Conservation (phyloP, 2,113 vertebrate species). For the Uropsilus gracilis region DNA sequence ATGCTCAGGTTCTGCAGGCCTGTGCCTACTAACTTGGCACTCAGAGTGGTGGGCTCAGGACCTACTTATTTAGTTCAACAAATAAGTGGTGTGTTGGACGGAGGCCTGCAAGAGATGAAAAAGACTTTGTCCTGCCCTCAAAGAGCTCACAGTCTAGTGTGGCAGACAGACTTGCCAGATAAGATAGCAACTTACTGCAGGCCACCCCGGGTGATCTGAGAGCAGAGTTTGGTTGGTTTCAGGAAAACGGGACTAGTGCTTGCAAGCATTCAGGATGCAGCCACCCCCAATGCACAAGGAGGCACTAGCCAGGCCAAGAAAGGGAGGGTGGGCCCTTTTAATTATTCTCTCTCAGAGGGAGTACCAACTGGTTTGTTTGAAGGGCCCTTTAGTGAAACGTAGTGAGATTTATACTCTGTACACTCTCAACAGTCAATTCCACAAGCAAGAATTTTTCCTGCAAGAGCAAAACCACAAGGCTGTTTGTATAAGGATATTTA, state of each 20-base stretch:
- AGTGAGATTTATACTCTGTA: conserved; percentile 41
- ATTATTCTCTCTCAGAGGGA: not conserved
- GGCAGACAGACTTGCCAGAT: not conserved
- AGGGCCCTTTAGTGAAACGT: not conserved
- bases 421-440: not conserved
- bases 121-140: conserved; percentile 21
- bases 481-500: conserved; percentile 64
- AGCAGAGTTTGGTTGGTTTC: not conserved
- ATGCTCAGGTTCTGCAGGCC: not conserved
- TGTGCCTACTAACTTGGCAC: not conserved
- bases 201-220: not conserved
- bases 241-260: not conserved
- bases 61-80: not conserved
- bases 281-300: not conserved
- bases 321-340: not conserved
- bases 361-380: not conserved
- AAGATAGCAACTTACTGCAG: not conserved
- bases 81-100: not conserved
- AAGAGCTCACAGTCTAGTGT: not conserved
- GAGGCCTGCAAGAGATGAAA: not conserved
- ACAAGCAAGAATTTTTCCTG: conserved; percentile 28
- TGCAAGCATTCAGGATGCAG: not conserved
- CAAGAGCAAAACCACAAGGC: conserved; percentile 24
- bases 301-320: not conserved
- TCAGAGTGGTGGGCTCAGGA: not conserved